Conservation (phyloP, 2,797 vertebrate species). For the Manis javanica region DNA sequence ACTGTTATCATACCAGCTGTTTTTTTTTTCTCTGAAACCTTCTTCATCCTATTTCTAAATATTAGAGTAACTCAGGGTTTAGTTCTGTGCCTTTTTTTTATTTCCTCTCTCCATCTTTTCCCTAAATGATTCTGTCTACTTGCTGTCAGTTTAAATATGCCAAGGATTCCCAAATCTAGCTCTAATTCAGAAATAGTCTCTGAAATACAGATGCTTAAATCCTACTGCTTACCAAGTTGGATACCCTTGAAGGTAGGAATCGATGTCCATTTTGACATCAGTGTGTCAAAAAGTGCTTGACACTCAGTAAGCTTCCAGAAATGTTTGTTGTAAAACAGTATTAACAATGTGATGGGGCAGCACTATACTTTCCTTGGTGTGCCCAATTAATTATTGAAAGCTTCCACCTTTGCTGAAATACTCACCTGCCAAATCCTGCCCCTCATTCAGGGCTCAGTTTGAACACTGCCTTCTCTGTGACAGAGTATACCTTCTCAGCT, state of each 20-base stretch:
- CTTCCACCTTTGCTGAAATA: not conserved
- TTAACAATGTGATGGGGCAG: too few species aligned
- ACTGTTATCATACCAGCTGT: not conserved
- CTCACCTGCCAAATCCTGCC: not conserved
- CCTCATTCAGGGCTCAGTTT: not conserved
- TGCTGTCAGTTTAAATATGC: not conserved
- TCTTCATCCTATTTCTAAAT: conserved; percentile 15
- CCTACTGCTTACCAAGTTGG: not conserved
- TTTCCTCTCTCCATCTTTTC: not conserved
- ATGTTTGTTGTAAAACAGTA: not conserved
- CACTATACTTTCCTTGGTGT: not conserved
- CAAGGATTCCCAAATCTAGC: not conserved
- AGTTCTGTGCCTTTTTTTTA: conserved; percentile 11
- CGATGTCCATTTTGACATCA: not conserved
- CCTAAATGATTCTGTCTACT: not conserved
- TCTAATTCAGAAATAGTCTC: conserved; percentile 3
- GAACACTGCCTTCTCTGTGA: not conserved
- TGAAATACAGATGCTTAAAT: not conserved
- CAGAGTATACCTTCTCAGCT: not conserved
- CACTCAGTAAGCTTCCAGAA: not conserved
- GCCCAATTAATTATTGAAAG: not conserved
- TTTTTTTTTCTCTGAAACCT: not conserved
- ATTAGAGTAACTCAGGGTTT: not conserved
- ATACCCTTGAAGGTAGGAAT: not conserved
- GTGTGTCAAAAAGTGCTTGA: not conserved